A percentile compares a stretch with the other conserved stretches of the same genome.
Evolutionary conservation across 2,113 vertebrate genomes (phyloP).

Genomic region (Sebastes schlegelii): DNA sequence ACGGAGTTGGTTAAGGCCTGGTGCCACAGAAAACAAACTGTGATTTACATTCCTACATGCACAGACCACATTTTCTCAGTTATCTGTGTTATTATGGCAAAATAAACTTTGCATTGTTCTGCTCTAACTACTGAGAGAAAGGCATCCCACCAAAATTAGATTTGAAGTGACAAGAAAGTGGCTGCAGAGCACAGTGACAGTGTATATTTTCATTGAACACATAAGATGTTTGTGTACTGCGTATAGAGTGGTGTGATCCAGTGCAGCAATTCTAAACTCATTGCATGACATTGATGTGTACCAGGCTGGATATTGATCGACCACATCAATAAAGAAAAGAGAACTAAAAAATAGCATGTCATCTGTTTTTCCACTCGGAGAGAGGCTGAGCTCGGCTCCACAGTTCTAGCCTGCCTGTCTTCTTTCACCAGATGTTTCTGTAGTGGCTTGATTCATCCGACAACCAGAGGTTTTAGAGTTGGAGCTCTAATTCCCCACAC

Average conservation of each 20-base stretch:
- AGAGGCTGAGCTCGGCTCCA: conserved; percentile 42
- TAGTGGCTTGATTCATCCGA: conserved; percentile 62
- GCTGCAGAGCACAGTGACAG: conserved; percentile 28
- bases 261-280: conserved; percentile 44
- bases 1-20: conserved; percentile 42
- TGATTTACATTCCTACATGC: conserved; percentile 67
- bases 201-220: conserved; percentile 43
- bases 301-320: conserved; percentile 72
- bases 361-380: conserved; percentile 73
- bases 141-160: conserved; percentile 40
- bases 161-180: conserved; percentile 52
- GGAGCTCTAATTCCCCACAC: conserved; percentile 74
- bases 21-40: conserved; percentile 68
- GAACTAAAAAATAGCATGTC: conserved; percentile 64
- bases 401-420: conserved; percentile 49
- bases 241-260: conserved; percentile 50
- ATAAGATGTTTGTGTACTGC: conserved; percentile 47
- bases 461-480: conserved; percentile 53
- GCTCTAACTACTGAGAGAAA: conserved; percentile 52
- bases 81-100: conserved; percentile 58
- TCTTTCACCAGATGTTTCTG: conserved; percentile 72
- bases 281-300: conserved; percentile 66
- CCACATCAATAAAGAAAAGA: conserved; percentile 74
- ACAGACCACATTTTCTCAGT: conserved; percentile 54
- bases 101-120: conserved; percentile 66